Evolutionary conservation across 2,888 invertebrate genomes (phyloP).

Genomic region (Scrobipalpa atriplicella): DNA sequence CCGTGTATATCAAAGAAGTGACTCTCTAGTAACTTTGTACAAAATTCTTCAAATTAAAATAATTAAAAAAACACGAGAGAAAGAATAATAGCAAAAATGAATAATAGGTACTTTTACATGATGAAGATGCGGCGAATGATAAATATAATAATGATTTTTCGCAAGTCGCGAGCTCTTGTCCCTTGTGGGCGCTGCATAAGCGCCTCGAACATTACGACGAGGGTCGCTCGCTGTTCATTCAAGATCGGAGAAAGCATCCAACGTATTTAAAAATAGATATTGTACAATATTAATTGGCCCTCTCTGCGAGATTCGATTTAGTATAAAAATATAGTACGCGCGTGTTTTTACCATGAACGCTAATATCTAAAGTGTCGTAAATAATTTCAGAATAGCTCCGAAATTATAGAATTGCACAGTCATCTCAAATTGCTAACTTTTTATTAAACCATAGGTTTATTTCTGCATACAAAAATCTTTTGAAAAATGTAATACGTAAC

Average conservation of each 20-base stretch:
- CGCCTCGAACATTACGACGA: slow-evolving; percentile 62
- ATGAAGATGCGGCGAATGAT: not conserved
- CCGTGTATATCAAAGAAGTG: no score
- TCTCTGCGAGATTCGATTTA: slow-evolving; percentile 76
- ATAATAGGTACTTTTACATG: no score
- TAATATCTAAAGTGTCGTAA: slow-evolving; percentile 53
- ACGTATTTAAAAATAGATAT: slow-evolving; percentile 80
- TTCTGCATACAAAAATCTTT: not conserved
- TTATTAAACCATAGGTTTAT: not conserved
- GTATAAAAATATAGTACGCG: slow-evolving; percentile 75
- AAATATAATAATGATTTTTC: not conserved
- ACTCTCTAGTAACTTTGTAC: no score
- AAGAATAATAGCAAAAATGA: no score
- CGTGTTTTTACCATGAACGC: slow-evolving; percentile 53
- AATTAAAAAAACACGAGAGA: no score
- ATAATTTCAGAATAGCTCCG: slow-evolving; percentile 38
- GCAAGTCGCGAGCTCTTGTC: not conserved
- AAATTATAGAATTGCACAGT: slow-evolving; percentile 23
- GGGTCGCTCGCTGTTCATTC: slow-evolving; percentile 79
- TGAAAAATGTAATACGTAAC: no score
- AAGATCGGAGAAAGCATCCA: slow-evolving; percentile 79
- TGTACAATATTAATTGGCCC: slow-evolving; percentile 77
- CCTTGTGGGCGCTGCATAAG: slow-evolving; percentile 22
- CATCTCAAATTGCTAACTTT: not conserved
- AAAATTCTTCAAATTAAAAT: no score